Percentiles rank a stretch among this genome's conserved stretches.
Evolutionary conservation across 2,888 invertebrate genomes (phyloP).

Genomic region (Saturnia pavonia): DNA sequence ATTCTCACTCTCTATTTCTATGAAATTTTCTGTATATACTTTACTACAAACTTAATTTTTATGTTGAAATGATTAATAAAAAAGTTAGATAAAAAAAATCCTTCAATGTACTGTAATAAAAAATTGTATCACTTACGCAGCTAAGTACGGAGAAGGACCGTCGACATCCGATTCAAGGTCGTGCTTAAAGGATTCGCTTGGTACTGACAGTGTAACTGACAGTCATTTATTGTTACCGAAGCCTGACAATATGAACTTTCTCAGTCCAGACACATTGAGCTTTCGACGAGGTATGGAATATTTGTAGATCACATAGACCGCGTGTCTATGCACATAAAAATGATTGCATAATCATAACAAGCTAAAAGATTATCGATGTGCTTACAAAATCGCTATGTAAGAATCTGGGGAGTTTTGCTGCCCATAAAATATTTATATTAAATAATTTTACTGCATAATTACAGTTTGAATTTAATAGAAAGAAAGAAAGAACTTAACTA

Average conservation of each 20-base stretch:
- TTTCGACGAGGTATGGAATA: slow-evolving; percentile 57
- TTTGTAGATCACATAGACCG: background rate
- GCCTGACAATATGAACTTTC: slow-evolving; percentile 88
- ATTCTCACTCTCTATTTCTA: background rate
- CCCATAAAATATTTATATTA: no score
- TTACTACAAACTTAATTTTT: background rate
- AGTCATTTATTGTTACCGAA: slow-evolving; percentile 92
- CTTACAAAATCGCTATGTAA: no score
- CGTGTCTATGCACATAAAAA: background rate
- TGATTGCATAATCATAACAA: no score
- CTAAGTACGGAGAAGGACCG: slow-evolving; percentile 59
- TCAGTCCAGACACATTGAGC: slow-evolving; percentile 87
- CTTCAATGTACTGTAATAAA: background rate
- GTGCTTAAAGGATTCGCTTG: slow-evolving; percentile 84
- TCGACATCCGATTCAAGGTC: slow-evolving; percentile 82
- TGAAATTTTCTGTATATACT: background rate
- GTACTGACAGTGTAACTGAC: slow-evolving; percentile 84
- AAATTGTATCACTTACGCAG: slow-evolving; percentile 36
- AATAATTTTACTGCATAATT: no score
- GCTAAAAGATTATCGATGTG: background rate
- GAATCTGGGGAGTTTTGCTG: no score
- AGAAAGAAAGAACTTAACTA: no score
- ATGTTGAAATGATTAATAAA: background rate
- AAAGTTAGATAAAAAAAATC: background rate
- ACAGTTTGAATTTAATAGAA: no score